A percentile compares a stretch with the other conserved stretches of the same genome.
Evolutionary conservation across 1,140 invertebrate genomes (phyloP).

Genomic region (Drosophila nannoptera): DNA sequence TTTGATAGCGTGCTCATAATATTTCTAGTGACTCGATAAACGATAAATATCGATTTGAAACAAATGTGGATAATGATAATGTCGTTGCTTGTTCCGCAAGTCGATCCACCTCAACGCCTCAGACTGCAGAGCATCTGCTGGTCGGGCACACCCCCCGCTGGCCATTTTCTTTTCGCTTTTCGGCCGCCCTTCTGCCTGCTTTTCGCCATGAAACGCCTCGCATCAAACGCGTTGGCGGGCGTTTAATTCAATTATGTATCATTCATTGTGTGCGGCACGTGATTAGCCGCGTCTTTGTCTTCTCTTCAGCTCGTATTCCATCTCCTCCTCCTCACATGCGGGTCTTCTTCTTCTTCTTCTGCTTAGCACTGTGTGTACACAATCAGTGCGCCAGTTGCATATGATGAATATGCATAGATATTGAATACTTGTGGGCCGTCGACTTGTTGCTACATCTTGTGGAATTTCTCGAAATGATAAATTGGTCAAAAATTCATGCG

Average conservation of each 20-base stretch:
- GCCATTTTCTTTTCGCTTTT: constrained; percentile 2
- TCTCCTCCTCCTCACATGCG: constrained; percentile 6
- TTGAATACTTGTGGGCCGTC: constrained; percentile 47
- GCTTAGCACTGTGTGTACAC: neutral
- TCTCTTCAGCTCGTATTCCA: constrained; percentile 7
- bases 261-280: constrained; percentile 59
- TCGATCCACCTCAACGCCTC: neutral
- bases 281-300: constrained; percentile 56
- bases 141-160: neutral
- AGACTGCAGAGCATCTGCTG: neutral
- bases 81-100: neutral
- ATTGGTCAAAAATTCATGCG: constrained; percentile 67
- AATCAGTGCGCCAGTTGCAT: neutral
- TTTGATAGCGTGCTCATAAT: neutral
- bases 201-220: neutral
- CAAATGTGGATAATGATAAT: neutral
- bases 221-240: constrained; percentile 26
- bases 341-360: neutral
- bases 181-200: neutral
- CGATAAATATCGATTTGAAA: constrained; percentile 2
- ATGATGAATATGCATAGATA: constrained; percentile 58
- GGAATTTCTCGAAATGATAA: constrained; percentile 74
- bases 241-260: constrained; percentile 64
- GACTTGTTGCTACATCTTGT: constrained; percentile 63
- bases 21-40: too few species aligned